A percentile compares a stretch with the other conserved stretches of the same genome.
phyloP scores from a whole-genome alignment of 2,797 vertebrate genomes.

The Neopelma chrysocephalum region DNA sequence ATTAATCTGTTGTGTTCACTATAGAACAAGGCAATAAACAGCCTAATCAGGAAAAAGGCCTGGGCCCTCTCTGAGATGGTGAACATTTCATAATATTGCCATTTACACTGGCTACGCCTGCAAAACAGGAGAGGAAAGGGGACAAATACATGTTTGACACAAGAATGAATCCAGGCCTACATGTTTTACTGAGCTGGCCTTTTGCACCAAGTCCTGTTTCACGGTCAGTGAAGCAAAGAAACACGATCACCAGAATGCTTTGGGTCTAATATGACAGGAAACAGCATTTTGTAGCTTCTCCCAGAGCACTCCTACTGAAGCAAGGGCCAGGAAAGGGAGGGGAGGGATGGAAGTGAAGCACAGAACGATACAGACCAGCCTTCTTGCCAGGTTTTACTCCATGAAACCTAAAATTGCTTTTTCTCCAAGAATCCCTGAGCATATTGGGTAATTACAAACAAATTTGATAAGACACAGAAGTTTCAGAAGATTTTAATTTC shows the following conservation, averaged over 20 bases:
- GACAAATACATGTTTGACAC: background rate
- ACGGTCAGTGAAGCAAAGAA: background rate
- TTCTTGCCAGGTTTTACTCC: background rate
- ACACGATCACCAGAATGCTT: background rate
- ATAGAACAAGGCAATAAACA: background rate
- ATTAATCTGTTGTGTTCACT: background rate
- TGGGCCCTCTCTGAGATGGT: accelerated
- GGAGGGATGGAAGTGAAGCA: background rate
- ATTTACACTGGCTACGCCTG: background rate
- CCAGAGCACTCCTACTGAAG: background rate
- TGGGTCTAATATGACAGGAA: background rate
- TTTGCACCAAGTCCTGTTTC: background rate
- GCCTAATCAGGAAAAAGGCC: background rate
- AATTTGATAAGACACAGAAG: background rate
- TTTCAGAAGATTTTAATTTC: background rate
- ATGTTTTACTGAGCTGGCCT: background rate
- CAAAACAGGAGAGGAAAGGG: background rate
- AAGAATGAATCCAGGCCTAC: background rate
- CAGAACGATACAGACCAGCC: background rate
- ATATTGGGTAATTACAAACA: background rate
- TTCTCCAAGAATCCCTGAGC: background rate
- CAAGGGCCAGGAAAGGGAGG: too few species aligned
- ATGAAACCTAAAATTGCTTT: background rate
- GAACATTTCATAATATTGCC: background rate
- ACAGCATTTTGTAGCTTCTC: background rate